Conservation (phyloP, 2,888 invertebrate species). For the Achlya flavicornis region DNA sequence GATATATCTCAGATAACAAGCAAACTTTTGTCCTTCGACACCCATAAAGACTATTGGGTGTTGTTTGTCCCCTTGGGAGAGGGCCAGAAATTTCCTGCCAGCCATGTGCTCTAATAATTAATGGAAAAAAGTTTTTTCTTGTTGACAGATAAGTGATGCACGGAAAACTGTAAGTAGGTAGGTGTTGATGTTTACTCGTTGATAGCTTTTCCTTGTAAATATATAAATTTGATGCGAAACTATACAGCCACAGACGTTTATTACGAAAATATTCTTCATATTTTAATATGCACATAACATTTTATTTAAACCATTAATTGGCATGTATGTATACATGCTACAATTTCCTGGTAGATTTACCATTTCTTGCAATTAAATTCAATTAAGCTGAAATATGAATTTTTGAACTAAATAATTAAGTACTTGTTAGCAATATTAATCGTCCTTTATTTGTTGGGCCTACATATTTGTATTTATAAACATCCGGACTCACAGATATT, state of each 20-base stretch:
- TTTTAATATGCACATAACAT: too few species aligned
- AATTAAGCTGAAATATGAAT: too few species aligned
- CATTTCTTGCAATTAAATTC: too few species aligned
- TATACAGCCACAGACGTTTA: too few species aligned
- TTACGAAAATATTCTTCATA: too few species aligned
- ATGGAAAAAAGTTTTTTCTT: slow-evolving; percentile 29
- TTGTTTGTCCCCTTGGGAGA: slow-evolving; percentile 51
- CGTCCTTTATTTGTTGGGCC: not conserved
- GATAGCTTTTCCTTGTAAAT: not conserved
- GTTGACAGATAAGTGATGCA: slow-evolving; percentile 35
- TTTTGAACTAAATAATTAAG: too few species aligned
- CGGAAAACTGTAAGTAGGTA: slow-evolving; percentile 13
- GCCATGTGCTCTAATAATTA: slow-evolving; percentile 33
- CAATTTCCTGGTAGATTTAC: too few species aligned
- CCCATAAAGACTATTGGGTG: slow-evolving; percentile 50
- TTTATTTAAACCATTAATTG: too few species aligned
- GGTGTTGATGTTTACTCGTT: not conserved
- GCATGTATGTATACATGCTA: too few species aligned
- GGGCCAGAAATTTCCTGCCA: slow-evolving; percentile 43
- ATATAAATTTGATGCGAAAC: too few species aligned
- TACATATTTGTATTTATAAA: not conserved
- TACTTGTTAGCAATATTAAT: too few species aligned
- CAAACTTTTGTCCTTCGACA: slow-evolving; percentile 67
- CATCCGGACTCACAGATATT: not conserved
- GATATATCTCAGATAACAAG: slow-evolving; percentile 79